These are phyloP conservation scores for Caenorhabditis becei DNA, from an alignment of 2,888 invertebrate genomes.

Conservation along the genomic window DNA sequence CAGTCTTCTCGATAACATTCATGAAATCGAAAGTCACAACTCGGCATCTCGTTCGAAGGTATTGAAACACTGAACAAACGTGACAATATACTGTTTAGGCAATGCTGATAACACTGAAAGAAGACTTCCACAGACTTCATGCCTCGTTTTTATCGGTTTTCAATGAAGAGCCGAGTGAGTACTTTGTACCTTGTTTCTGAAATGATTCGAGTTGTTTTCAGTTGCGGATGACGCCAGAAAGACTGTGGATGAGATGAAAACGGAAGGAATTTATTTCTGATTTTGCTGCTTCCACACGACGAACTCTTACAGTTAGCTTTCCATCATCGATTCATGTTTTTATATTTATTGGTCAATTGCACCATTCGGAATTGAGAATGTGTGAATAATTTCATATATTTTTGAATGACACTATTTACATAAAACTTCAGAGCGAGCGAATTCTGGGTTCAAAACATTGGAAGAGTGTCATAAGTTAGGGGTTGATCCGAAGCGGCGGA, in stretches of 20 bases:
- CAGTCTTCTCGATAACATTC: slow-evolving; percentile 16
- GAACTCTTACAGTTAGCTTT: no score
- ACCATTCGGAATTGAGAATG: background rate
- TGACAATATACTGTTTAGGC: slow-evolving; percentile 5
- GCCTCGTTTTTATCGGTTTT: slow-evolving; percentile 13
- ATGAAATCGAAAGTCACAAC: background rate
- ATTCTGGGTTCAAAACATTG: background rate
- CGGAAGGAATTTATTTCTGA: background rate
- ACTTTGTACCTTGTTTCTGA: background rate
- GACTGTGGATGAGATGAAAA: background rate
- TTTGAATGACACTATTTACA: slow-evolving; percentile 20
- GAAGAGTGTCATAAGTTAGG: slow-evolving; percentile 15
- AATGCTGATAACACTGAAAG: background rate
- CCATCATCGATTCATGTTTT: no score
- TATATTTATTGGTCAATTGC: background rate
- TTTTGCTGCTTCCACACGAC: slow-evolving; percentile 21
- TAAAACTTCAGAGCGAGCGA: background rate
- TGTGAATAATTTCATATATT: background rate
- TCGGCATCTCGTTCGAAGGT: no score
- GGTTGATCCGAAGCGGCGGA: background rate
- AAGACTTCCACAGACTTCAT: slow-evolving; percentile 9
- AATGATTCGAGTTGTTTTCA: background rate
- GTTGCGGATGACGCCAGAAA: background rate
- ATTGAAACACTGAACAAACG: background rate
- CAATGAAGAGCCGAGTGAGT: slow-evolving; percentile 36